Base-by-base conservation (phyloP, 2,888 invertebrate genomes). In the Adela reaumurella region DNA sequence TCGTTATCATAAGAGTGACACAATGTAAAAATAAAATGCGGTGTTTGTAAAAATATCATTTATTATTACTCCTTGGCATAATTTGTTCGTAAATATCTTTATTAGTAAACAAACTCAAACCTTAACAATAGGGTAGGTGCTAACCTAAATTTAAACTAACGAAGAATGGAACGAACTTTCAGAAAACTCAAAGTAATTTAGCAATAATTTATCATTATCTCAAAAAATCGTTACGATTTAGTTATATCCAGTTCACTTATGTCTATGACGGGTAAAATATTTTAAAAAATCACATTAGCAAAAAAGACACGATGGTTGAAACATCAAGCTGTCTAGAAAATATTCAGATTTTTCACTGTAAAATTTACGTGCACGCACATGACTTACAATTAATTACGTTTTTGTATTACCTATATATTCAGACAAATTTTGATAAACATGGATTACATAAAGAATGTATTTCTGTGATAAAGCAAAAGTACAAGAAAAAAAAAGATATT, bases 71-170 rank as follows among this genome's bases (percentile, higher is more conserved):
- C 73, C 71, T 74, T 74, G 74, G 72, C 74, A 76, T 78, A 78
- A 77, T 77, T 78, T 78, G 5, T 68, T 76, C 67, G 65, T 76
- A 73, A 74, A 77, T 76, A 76, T 74, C 72, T 72, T 76, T 73
- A 74, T 44, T 46, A 17, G 73, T 68, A 76, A n/a, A 74, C 72
- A 73, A 74, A 71, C 70, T 74, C 73, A 74, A 72, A 74, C 74
- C 74, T 73, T 76, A 77, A 73, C 67, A n/a, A n/a, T n/a, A n/a
- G n/a, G n/a, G n/a, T n/a, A n/a, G n/a, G n/a, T n/a, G n/a, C n/a
- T n/a, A n/a, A n/a, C n/a, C n/a, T n/a, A n/a, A n/a, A n/a, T n/a
- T 17, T 19, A 19, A 44, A 17, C 3, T 17, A 29, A 29, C 35
- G 35, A 29, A 18, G 17, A 28, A 28, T 43, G 19, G 2, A 41